These are phyloP conservation scores for Teleopsis dalmanni DNA, from an alignment of 1,140 invertebrate genomes.

Conservation along the genomic window DNA sequence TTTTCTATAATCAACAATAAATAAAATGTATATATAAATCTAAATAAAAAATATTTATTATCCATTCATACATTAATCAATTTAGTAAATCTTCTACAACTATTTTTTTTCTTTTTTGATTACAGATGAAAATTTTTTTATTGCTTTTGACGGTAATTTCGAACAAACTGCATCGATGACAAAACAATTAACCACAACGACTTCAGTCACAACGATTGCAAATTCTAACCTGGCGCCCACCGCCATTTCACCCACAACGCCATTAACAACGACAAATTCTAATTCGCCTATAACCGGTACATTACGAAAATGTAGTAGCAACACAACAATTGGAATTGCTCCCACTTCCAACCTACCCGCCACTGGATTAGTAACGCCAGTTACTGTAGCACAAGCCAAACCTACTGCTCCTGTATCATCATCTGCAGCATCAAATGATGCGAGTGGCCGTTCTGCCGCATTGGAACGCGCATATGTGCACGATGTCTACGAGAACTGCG, in stretches of 20 bases:
- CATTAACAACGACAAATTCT: conserved; percentile 10
- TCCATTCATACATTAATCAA: too few relatives aligned
- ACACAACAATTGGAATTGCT: not conserved
- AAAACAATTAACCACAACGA: conserved; percentile 7
- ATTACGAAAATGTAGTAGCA: not conserved
- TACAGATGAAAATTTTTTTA: not conserved
- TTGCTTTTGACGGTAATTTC: not conserved
- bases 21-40: too few relatives aligned
- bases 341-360: not conserved
- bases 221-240: too few relatives aligned
- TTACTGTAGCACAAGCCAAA: not conserved
- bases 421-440: conserved; percentile 22
- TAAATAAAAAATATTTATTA: too few relatives aligned
- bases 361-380: not conserved
- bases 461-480: conserved; percentile 91
- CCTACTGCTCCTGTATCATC: not conserved
- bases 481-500: conserved; percentile 84
- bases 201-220: not conserved
- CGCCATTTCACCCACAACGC: not conserved
- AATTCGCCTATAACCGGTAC: conserved; percentile 10
- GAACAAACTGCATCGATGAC: conserved; percentile 10
- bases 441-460: conserved; percentile 56
- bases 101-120: not conserved
- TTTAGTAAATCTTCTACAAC: not conserved
- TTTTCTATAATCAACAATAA: too few relatives aligned